These are phyloP conservation scores for Epirrhoe alternata DNA, from an alignment of 2,888 invertebrate genomes.

Conservation along the genomic window DNA sequence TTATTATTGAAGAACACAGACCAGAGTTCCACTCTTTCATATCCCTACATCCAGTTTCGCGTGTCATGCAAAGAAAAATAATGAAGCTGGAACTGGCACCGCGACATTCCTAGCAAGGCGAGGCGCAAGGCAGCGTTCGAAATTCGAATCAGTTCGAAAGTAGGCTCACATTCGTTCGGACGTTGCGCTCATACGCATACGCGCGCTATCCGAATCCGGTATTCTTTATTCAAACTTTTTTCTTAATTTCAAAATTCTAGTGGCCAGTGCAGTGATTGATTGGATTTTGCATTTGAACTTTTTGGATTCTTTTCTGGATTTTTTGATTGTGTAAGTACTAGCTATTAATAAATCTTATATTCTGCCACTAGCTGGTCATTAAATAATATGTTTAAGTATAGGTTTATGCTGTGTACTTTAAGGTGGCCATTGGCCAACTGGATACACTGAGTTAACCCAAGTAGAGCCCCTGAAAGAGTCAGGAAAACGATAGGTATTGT, in stretches of 20 bases:
- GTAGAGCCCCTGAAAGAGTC: constrained; percentile 9
- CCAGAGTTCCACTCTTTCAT: constrained; percentile 38
- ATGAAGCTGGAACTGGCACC: constrained; percentile 64
- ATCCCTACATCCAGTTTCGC: constrained; percentile 62
- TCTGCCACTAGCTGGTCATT: background rate
- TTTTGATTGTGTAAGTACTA: constrained; percentile 72
- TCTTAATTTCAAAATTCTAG: constrained; percentile 52
- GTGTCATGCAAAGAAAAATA: constrained; percentile 65
- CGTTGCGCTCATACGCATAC: constrained; percentile 60
- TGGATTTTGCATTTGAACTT: constrained; percentile 59
- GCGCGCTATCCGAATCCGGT: constrained; percentile 59
- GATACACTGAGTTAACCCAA: background rate
- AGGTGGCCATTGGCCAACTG: background rate
- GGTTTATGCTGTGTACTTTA: background rate
- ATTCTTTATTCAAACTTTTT: constrained; percentile 53
- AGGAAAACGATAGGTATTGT: background rate
- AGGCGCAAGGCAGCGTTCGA: constrained; percentile 47
- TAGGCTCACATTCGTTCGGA: constrained; percentile 70
- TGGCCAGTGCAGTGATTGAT: constrained; percentile 71
- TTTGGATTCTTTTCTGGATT: constrained; percentile 63
- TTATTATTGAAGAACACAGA: constrained; percentile 21
- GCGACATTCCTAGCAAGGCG: constrained; percentile 76
- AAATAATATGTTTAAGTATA: background rate
- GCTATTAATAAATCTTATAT: background rate
- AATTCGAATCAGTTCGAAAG: constrained; percentile 75